phyloP scores from a whole-genome alignment of 2,888 invertebrate genomes.

The Eilema caniola region DNA sequence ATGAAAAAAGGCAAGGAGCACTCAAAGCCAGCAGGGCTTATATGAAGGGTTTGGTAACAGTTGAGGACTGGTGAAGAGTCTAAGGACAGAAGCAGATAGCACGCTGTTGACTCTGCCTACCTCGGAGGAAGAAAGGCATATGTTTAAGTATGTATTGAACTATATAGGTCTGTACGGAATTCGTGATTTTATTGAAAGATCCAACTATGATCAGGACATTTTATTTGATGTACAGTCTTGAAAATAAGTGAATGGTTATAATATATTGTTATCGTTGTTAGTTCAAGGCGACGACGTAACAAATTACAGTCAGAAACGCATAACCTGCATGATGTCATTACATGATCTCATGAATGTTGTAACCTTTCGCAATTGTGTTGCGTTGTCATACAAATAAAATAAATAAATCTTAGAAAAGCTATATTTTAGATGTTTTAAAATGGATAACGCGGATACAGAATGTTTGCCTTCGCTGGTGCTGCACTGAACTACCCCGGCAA shows the following conservation, averaged over 20 bases:
- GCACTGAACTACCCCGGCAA: too few relatives aligned
- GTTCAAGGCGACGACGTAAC: neutral
- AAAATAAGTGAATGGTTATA: neutral
- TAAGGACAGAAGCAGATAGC: neutral
- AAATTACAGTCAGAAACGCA: slow-evolving; percentile 10
- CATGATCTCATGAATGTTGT: slow-evolving; percentile 22
- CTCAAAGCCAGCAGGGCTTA: neutral
- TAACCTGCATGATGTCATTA: slow-evolving; percentile 15
- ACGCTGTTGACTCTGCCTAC: too few relatives aligned
- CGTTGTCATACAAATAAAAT: neutral
- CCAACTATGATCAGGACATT: too few relatives aligned
- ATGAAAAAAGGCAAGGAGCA: neutral
- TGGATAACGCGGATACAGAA: neutral
- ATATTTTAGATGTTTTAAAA: neutral
- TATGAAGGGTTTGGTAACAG: too few relatives aligned
- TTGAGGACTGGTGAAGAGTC: neutral
- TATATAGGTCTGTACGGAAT: too few relatives aligned
- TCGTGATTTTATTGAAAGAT: too few relatives aligned
- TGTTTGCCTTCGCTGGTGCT: too few relatives aligned
- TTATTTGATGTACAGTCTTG: too few relatives aligned
- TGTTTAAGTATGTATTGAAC: too few relatives aligned
- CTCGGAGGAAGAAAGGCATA: too few relatives aligned
- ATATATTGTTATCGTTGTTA: neutral
- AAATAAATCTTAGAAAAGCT: neutral
- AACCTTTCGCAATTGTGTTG: neutral